These are phyloP conservation scores for Indri indri DNA, from an alignment of 2,113 vertebrate genomes.

Conservation along the genomic window DNA sequence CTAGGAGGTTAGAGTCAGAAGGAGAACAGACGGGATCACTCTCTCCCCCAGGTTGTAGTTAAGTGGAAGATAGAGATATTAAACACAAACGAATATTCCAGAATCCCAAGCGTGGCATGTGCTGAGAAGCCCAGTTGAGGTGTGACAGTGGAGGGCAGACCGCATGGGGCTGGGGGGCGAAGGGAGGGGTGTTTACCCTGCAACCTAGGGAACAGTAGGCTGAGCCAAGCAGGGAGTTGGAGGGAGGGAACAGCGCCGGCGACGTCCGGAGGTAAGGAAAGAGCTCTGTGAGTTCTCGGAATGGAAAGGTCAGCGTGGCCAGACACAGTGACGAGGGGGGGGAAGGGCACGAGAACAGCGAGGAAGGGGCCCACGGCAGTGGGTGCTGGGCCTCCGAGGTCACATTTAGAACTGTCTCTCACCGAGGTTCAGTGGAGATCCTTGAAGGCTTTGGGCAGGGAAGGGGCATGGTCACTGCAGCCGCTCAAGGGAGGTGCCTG, in stretches of 20 bases:
- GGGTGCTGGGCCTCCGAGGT: neutral
- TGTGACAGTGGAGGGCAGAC: neutral
- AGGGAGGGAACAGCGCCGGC: neutral
- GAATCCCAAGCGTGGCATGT: neutral
- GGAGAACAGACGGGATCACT: neutral
- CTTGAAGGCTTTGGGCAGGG: neutral
- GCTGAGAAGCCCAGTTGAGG: neutral
- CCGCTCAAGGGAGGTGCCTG: neutral
- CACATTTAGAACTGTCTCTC: neutral
- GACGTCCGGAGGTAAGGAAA: neutral
- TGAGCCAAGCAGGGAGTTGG: neutral
- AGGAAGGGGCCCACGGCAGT: neutral
- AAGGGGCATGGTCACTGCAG: neutral
- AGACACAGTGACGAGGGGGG: neutral
- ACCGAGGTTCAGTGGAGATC: neutral
- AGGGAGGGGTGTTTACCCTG: neutral
- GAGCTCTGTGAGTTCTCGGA: neutral
- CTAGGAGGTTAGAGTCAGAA: neutral
- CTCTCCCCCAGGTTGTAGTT: neutral
- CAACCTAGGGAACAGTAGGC: neutral
- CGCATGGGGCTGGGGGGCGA: neutral
- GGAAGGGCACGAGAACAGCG: neutral
- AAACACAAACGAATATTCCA: neutral
- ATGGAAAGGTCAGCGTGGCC: neutral
- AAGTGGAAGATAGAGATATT: neutral